These are phyloP conservation scores for Spodoptera littoralis DNA, from an alignment of 2,888 invertebrate genomes.

Conservation along the genomic window DNA sequence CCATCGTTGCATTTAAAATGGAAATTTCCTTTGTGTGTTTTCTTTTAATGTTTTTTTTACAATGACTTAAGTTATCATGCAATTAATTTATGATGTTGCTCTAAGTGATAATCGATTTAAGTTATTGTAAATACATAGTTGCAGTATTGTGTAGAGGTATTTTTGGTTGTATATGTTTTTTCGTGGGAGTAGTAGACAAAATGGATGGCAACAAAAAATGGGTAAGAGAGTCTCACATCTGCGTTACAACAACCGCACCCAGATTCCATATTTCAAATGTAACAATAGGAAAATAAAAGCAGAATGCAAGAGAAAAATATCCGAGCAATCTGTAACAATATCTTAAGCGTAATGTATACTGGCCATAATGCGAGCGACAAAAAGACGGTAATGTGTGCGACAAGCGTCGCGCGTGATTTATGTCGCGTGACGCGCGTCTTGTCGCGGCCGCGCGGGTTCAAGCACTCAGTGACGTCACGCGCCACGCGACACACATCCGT, in stretches of 20 bases:
- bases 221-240: slow-evolving; percentile 14
- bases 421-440: slow-evolving; percentile 49
- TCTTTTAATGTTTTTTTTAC: slow-evolving; percentile 22
- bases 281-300: slow-evolving; percentile 50
- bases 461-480: slow-evolving; percentile 43
- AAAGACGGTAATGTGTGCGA: slow-evolving; percentile 70
- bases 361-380: slow-evolving; percentile 64
- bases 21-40: slow-evolving; percentile 35
- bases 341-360: slow-evolving; percentile 64
- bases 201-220: not conserved
- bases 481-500: slow-evolving; percentile 35
- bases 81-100: slow-evolving; percentile 26
- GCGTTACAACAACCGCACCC: slow-evolving; percentile 35
- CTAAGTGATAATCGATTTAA: not conserved
- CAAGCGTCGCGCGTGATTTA: slow-evolving; percentile 62
- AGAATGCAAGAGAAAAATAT: slow-evolving; percentile 60
- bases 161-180: no score
- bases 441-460: slow-evolving; percentile 46
- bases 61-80: slow-evolving; percentile 20
- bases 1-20: slow-evolving; percentile 44
- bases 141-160: no score
- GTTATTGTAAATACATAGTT: no score
- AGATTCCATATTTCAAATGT: slow-evolving; percentile 47
- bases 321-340: slow-evolving; percentile 68
- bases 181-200: no score